Percentiles rank a stretch among this genome's conserved stretches.
These are phyloP conservation scores for Noctua pronuba DNA, from an alignment of 2,888 invertebrate species.

Conservation along the genomic window DNA sequence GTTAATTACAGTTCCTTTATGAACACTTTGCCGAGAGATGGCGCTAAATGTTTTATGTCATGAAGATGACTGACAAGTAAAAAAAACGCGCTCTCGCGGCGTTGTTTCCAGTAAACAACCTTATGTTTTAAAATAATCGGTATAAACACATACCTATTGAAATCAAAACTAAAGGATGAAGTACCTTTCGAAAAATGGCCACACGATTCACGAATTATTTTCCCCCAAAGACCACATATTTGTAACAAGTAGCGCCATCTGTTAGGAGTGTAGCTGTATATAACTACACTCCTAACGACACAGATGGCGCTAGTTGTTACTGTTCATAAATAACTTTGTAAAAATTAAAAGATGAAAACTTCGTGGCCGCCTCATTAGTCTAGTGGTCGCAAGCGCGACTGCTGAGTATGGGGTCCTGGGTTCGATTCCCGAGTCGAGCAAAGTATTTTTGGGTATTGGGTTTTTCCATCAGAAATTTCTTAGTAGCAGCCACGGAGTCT, in stretches of 20 bases:
- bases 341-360: neutral
- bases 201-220: neutral
- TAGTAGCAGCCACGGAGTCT: too few species aligned
- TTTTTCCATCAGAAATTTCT: too few species aligned
- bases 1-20: neutral
- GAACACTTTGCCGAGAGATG: neutral
- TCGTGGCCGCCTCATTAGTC: too few species aligned
- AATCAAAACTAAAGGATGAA: neutral
- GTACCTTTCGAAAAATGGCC: too few species aligned
- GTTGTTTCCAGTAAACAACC: neutral
- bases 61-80: neutral
- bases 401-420: too few species aligned
- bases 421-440: too few species aligned
- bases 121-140: neutral
- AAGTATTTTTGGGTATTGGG: too few species aligned
- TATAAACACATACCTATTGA: neutral
- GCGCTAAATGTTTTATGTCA: neutral
- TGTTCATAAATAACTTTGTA: neutral
- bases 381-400: neutral
- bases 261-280: too few species aligned
- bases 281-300: neutral
- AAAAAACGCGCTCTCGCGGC: neutral
- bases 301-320: conserved; percentile 33
- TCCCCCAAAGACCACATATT: neutral
- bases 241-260: too few species aligned